Conservation (phyloP, 2,113 vertebrate species). For the Rutilus rutilus region DNA sequence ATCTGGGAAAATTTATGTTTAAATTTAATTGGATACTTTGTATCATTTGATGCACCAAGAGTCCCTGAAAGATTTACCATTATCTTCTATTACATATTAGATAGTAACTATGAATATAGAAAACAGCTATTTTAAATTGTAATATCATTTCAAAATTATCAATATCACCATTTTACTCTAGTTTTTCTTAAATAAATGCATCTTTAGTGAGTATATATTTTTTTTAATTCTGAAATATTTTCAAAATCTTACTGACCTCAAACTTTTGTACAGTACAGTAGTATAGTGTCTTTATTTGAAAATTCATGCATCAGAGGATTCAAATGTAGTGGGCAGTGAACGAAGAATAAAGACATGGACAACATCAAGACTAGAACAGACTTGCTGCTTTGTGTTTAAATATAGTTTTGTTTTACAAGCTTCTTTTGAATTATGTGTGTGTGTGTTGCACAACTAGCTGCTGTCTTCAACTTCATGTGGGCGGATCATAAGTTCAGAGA, state of each 20-base stretch:
- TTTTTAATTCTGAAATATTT: too few species aligned
- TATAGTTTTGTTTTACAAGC: neutral
- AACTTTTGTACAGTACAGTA: neutral
- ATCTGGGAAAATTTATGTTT: too few species aligned
- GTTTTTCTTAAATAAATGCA: neutral
- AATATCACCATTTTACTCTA: too few species aligned
- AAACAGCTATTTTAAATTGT: too few species aligned
- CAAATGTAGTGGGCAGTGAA: neutral
- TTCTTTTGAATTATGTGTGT: neutral
- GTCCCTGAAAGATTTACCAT: too few species aligned
- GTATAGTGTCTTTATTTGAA: neutral
- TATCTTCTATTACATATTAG: too few species aligned
- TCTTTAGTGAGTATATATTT: neutral
- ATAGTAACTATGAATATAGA: too few species aligned
- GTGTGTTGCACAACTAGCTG: neutral
- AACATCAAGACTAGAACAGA: neutral
- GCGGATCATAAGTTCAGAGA: conserved; percentile 12
- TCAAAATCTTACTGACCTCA: neutral
- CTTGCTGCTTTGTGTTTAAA: neutral
- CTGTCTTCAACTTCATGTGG: neutral
- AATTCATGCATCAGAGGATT: neutral
- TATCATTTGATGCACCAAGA: too few species aligned
- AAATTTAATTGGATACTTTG: too few species aligned
- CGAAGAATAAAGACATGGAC: neutral
- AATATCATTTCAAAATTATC: too few species aligned